phyloP scores from a whole-genome alignment of 2,113 vertebrate species.

The Laterallus jamaicensis region DNA sequence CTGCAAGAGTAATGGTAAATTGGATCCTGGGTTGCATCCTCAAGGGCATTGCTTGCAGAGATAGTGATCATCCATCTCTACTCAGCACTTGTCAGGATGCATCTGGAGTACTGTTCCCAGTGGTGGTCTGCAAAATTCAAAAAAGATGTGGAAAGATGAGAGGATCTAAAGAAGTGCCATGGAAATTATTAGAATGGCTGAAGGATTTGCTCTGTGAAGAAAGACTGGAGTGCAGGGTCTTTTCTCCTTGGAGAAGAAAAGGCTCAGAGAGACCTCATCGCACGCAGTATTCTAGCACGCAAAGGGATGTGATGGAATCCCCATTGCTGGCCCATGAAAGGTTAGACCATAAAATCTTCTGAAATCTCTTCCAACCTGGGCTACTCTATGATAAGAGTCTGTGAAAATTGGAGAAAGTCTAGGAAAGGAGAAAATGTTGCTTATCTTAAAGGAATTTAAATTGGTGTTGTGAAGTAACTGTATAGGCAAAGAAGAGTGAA shows the following conservation, averaged over 20 bases:
- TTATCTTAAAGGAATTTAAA: not conserved
- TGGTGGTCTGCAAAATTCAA: not conserved
- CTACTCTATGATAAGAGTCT: not conserved
- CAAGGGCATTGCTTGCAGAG: not conserved
- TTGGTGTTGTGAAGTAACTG: not conserved
- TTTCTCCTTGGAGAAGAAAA: not conserved
- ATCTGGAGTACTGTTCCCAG: not conserved
- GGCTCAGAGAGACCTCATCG: rapidly evolving
- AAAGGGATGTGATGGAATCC: not conserved
- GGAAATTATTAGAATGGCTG: not conserved
- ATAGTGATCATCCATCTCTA: not conserved
- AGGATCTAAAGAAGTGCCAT: not conserved
- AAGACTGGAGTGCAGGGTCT: not conserved
- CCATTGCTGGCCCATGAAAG: not conserved
- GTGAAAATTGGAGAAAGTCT: not conserved
- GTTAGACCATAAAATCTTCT: not conserved
- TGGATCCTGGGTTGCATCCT: not conserved
- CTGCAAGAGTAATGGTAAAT: not conserved
- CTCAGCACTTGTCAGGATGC: not conserved
- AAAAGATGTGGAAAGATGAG: not conserved
- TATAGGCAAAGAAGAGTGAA: not conserved
- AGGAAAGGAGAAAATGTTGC: not conserved
- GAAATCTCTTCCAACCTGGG: not conserved
- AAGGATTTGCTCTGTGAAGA: not conserved
- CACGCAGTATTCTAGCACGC: not conserved